phyloP scores from a whole-genome alignment of 2,113 vertebrate genomes.

The Phyllostomus discolor region DNA sequence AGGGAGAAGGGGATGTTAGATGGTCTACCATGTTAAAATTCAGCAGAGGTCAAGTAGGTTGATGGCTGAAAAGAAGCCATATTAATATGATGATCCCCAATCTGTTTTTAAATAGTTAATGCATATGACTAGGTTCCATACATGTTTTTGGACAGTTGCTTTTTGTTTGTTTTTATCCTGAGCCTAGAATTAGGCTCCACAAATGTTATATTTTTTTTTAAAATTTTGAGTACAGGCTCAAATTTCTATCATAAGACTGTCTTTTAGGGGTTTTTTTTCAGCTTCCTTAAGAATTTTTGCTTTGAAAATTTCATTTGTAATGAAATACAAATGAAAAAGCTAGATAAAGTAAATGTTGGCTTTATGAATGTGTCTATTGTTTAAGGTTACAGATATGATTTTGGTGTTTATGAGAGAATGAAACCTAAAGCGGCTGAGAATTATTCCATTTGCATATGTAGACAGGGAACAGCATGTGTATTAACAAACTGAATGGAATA shows the following conservation, averaged over 20 bases:
- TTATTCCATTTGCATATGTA: constrained; percentile 70
- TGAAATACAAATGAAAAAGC: no score
- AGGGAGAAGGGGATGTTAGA: neutral
- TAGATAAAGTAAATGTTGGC: constrained; percentile 37
- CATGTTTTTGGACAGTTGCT: neutral
- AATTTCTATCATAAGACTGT: neutral
- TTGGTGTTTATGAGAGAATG: constrained; percentile 51
- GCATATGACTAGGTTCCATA: neutral
- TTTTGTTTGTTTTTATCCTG: constrained; percentile 25
- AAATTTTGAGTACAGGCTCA: neutral
- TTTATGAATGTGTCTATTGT: constrained; percentile 69
- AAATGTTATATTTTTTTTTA: neutral
- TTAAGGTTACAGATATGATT: constrained; percentile 64
- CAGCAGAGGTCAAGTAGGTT: neutral
- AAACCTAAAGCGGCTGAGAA: constrained; percentile 65
- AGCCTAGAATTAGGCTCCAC: constrained; percentile 9
- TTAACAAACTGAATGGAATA: constrained; percentile 30
- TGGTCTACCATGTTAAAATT: neutral
- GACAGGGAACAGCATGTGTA: constrained; percentile 46
- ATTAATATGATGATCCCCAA: neutral
- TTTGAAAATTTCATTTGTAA: constrained; percentile 58
- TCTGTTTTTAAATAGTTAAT: constrained; percentile 22
- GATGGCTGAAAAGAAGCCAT: neutral
- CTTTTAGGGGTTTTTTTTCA: neutral
- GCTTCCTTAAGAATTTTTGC: constrained; percentile 21